phyloP scores from a whole-genome alignment of 2,797 vertebrate genomes.

The Gobionotothen gibberifrons region DNA sequence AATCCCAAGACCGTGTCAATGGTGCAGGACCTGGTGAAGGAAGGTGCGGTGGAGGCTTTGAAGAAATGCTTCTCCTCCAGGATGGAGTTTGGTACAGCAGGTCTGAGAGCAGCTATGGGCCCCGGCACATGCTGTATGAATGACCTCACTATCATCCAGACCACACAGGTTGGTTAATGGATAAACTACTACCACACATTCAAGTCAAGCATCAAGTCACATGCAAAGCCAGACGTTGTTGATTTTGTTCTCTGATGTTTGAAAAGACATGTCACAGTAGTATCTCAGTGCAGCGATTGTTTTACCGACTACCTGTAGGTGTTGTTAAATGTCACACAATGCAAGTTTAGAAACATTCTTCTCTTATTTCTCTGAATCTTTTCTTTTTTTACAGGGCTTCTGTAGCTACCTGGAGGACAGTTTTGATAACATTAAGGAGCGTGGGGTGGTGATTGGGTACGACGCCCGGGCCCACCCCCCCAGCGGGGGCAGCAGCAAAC shows the following conservation, averaged over 20 bases:
- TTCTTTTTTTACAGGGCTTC: constrained; percentile 87
- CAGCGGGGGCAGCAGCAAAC: constrained; percentile 92
- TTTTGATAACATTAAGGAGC: constrained; percentile 88
- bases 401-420: constrained; percentile 92
- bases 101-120: constrained; percentile 95
- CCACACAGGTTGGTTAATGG: constrained; percentile 89
- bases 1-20: constrained; percentile 89
- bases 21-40: constrained; percentile 86
- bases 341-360: not conserved
- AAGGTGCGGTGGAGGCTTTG: constrained; percentile 83
- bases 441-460: constrained; percentile 93
- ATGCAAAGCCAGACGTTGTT: constrained; percentile 14
- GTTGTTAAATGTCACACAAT: not conserved
- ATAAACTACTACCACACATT: constrained; percentile 4
- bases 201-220: constrained; percentile 15
- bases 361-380: not conserved
- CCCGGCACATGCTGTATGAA: constrained; percentile 93
- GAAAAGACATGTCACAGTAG: not conserved
- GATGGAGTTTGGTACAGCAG: constrained; percentile 98
- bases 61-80: constrained; percentile 89
- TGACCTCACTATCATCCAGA: constrained; percentile 97
- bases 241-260: constrained; percentile 9
- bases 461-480: constrained; percentile 91
- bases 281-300: not conserved
- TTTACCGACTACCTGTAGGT: not conserved